Evolutionary conservation across 2,888 invertebrate genomes (phyloP).

Genomic region (Branchipolynoe longqiensis): DNA sequence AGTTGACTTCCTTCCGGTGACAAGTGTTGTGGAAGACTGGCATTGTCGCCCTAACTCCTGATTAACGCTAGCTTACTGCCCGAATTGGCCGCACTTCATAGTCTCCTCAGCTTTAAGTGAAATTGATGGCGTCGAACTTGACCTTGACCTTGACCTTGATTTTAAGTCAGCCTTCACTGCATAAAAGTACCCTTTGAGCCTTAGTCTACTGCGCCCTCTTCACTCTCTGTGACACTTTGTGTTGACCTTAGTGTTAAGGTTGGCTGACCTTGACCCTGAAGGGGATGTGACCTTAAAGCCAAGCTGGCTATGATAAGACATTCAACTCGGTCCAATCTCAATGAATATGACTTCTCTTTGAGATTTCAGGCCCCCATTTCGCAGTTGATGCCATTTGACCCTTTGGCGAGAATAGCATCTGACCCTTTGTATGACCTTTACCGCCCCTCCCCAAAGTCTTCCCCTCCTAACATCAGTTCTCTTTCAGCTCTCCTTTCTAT

Average conservation of each 20-base stretch:
- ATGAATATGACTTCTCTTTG: conserved; percentile 10
- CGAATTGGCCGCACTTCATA: too few species aligned
- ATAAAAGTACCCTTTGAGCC: too few species aligned
- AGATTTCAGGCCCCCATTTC: conserved; percentile 45
- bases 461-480: conserved; percentile 18
- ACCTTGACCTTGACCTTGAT: too few species aligned
- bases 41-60: too few species aligned
- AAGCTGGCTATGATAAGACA: conserved; percentile 7
- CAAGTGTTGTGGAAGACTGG: too few species aligned
- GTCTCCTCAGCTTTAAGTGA: too few species aligned
- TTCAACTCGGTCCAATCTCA: conserved; percentile 15
- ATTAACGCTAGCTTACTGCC: too few species aligned
- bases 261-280: neutral
- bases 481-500: conserved; percentile 18
- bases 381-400: conserved; percentile 13
- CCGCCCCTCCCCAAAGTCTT: neutral
- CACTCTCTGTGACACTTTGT: too few species aligned
- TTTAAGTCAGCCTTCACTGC: too few species aligned
- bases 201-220: too few species aligned
- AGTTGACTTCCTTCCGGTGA: too few species aligned
- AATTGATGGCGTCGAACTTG: too few species aligned
- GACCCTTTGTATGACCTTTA: neutral
- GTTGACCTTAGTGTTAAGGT: conserved; percentile 30
- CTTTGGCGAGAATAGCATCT: conserved; percentile 19
- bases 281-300: conserved; percentile 10